These are phyloP conservation scores for Lucilia cuprina DNA, from an alignment of 1,140 invertebrate species.

Conservation along the genomic window DNA sequence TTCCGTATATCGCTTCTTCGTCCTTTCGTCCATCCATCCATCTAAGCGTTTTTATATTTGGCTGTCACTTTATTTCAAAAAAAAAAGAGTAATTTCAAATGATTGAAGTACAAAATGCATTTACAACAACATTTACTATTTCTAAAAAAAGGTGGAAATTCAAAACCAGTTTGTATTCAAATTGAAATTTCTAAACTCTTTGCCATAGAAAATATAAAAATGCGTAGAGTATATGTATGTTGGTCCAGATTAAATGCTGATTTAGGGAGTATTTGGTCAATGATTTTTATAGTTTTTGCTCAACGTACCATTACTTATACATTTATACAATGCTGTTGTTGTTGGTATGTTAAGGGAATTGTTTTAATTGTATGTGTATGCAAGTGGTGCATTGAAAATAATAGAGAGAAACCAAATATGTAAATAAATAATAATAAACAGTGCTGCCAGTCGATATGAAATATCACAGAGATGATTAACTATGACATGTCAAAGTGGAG, in stretches of 20 bases:
- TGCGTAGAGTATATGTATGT: not conserved
- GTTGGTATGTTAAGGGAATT: too few species aligned
- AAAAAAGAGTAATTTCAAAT: not conserved
- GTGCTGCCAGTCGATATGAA: too few species aligned
- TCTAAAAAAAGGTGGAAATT: constrained; percentile 28
- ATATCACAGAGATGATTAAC: too few species aligned
- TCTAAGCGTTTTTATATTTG: not conserved
- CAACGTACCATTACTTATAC: too few species aligned
- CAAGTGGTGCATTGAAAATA: too few species aligned
- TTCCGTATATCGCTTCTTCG: not conserved
- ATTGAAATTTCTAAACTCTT: not conserved
- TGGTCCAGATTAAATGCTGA: constrained; percentile 10
- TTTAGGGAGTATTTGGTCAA: not conserved
- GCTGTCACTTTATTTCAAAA: not conserved
- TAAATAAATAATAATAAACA: too few species aligned
- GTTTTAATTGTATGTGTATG: too few species aligned
- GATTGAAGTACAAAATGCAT: not conserved
- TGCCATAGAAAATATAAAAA: too few species aligned
- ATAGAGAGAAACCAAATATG: too few species aligned
- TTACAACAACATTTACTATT: constrained; percentile 12
- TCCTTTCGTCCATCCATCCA: not conserved
- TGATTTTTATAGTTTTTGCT: too few species aligned
- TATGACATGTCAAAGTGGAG: too few species aligned
- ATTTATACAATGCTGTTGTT: too few species aligned
- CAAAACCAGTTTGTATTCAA: constrained; percentile 17